These are phyloP conservation scores for Hydropsyche tenuis DNA, from an alignment of 1,140 invertebrate species.

Conservation along the genomic window DNA sequence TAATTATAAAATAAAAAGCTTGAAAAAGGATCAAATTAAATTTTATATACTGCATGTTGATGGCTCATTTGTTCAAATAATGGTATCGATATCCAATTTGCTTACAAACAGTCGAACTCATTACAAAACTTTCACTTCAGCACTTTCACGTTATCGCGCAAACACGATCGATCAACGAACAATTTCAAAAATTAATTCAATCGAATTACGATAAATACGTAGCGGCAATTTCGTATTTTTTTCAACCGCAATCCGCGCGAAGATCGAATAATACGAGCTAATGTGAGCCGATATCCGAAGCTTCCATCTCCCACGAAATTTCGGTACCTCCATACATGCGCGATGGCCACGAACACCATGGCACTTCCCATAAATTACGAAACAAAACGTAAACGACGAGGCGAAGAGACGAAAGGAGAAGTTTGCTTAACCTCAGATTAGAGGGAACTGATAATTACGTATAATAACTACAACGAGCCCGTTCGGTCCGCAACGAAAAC, in stretches of 20 bases:
- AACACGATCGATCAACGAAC: no score
- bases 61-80: no score
- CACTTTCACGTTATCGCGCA: no score
- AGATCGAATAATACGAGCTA: slow-evolving; percentile 35
- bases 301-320: slow-evolving; percentile 29
- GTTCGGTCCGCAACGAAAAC: slow-evolving; percentile 1
- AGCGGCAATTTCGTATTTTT: background rate
- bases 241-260: slow-evolving; percentile 30
- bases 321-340: background rate
- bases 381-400: slow-evolving; percentile 40
- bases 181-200: no score
- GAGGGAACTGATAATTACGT: slow-evolving; percentile 49
- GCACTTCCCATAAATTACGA: slow-evolving; percentile 43
- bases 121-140: no score
- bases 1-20: no score
- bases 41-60: no score
- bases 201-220: no score
- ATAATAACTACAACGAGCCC: slow-evolving; percentile 46
- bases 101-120: no score
- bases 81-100: no score
- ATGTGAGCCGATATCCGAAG: slow-evolving; percentile 20
- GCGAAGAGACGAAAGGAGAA: slow-evolving; percentile 43
- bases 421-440: slow-evolving; percentile 50
- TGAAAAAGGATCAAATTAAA: no score
- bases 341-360: slow-evolving; percentile 31